Percentiles rank a stretch among this genome's conserved stretches.
phyloP scores from a whole-genome alignment of 2,888 invertebrate genomes.

The Abrostola tripartita region DNA sequence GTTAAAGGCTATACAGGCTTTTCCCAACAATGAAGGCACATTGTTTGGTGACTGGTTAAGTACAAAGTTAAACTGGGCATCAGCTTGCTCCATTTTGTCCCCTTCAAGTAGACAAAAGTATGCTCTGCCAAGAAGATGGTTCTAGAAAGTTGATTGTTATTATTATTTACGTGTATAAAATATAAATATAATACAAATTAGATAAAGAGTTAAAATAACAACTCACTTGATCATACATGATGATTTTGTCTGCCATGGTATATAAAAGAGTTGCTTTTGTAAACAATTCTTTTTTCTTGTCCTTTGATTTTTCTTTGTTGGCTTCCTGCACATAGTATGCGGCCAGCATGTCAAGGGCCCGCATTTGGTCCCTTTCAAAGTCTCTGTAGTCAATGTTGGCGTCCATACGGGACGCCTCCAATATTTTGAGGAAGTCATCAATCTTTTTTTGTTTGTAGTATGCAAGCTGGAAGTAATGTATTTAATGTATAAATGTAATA shows the following conservation, averaged over 20 bases:
- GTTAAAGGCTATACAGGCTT: slow-evolving; percentile 99
- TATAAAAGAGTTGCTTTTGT: slow-evolving; percentile 99
- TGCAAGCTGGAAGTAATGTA: slow-evolving; percentile 91
- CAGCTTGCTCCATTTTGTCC: slow-evolving; percentile 99
- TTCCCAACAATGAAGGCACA: slow-evolving; percentile 98
- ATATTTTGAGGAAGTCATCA: slow-evolving; percentile 97
- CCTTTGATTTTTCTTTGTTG: slow-evolving; percentile 97
- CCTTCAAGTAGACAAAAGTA: slow-evolving; percentile 99
- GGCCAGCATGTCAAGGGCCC: slow-evolving; percentile 98
- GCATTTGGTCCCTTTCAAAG: slow-evolving; percentile 99
- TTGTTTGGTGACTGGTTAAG: slow-evolving; percentile 98
- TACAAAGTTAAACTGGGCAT: slow-evolving; percentile 99
- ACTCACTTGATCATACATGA: slow-evolving; percentile 99
- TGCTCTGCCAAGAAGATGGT: slow-evolving; percentile 98
- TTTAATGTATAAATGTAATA: background rate
- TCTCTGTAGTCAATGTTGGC: slow-evolving; percentile 96
- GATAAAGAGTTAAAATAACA: background rate
- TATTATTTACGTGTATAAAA: too few species aligned
- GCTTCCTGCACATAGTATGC: slow-evolving; percentile 99
- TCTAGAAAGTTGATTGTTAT: slow-evolving; percentile 83
- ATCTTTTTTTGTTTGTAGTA: slow-evolving; percentile 98
- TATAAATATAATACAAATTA: too few species aligned
- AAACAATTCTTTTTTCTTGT: slow-evolving; percentile 97
- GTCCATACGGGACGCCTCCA: slow-evolving; percentile 95
- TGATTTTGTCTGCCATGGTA: slow-evolving; percentile 99